Percentiles rank a stretch among this genome's conserved stretches.
Evolutionary conservation across 2,888 invertebrate genomes (phyloP).

Genomic region (Phyto melanocephala): DNA sequence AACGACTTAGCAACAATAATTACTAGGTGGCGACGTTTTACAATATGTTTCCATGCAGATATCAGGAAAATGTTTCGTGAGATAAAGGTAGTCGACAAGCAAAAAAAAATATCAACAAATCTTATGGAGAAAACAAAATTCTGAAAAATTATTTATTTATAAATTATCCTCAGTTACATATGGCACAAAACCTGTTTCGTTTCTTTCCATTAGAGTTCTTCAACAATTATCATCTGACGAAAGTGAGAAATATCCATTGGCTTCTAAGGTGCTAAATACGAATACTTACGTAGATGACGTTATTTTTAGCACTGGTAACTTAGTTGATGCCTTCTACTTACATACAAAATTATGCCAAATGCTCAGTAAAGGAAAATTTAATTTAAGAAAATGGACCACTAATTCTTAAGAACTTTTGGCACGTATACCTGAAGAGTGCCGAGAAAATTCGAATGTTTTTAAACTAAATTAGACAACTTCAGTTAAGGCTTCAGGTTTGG

Average conservation of each 20-base stretch:
- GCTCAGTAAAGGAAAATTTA: constrained; percentile 27
- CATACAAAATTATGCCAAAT: constrained; percentile 16
- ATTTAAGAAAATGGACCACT: constrained; percentile 53
- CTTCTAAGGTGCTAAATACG: constrained; percentile 22
- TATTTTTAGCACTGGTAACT: constrained; percentile 23
- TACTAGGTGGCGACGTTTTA: no score
- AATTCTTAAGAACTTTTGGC: constrained; percentile 33
- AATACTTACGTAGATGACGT: constrained; percentile 39
- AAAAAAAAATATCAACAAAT: constrained; percentile 45
- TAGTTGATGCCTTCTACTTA: constrained; percentile 18
- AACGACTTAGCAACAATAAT: no score
- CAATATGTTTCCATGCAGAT: constrained; percentile 43
- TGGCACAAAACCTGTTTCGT: constrained; percentile 33
- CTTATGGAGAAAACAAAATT: constrained; percentile 23
- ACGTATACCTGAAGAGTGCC: constrained; percentile 28
- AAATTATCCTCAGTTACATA: no score
- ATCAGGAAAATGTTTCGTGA: constrained; percentile 54
- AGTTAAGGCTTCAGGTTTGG: constrained; percentile 37
- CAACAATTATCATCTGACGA: constrained; percentile 55
- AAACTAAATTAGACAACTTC: constrained; percentile 36
- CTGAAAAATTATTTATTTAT: not conserved
- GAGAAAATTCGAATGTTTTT: constrained; percentile 26
- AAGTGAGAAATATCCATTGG: constrained; percentile 32
- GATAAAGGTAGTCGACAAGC: constrained; percentile 20
- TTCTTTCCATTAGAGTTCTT: constrained; percentile 49